These are phyloP conservation scores for Fulmarus glacialis DNA, from an alignment of 2,113 vertebrate species.

Conservation along the genomic window DNA sequence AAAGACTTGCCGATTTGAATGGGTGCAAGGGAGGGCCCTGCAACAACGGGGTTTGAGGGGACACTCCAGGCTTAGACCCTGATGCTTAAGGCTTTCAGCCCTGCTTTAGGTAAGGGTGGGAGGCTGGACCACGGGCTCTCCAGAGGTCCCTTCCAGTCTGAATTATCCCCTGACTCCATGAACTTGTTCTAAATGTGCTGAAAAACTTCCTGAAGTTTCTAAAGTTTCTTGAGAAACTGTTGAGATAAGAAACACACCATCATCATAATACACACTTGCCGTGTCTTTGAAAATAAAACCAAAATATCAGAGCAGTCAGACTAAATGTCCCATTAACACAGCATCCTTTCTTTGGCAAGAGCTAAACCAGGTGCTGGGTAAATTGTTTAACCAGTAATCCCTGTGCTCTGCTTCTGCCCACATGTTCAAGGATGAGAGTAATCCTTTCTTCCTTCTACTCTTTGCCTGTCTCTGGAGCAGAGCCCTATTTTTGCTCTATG, in stretches of 20 bases:
- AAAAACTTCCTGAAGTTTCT: background rate
- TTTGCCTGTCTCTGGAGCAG: background rate
- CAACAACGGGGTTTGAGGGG: background rate
- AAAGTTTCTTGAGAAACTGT: background rate
- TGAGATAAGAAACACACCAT: background rate
- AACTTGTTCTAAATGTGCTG: background rate
- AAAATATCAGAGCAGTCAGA: background rate
- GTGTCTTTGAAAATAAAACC: background rate
- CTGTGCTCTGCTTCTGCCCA: background rate
- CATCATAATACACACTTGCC: background rate
- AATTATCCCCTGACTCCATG: background rate
- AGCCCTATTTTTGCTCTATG: background rate
- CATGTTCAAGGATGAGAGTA: background rate
- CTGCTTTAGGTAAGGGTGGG: background rate
- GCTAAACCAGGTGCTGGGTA: background rate
- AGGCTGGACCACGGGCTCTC: fast-evolving
- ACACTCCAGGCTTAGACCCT: background rate
- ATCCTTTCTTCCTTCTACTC: background rate
- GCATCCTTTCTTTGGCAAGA: background rate
- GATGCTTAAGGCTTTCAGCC: background rate
- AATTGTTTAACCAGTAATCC: background rate
- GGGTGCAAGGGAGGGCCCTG: background rate
- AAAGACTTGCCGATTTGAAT: background rate
- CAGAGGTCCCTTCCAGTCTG: background rate
- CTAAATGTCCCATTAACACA: background rate